A percentile compares a stretch with the other conserved stretches of the same genome.
These are phyloP conservation scores for Neogobius melanostomus DNA, from an alignment of 2,113 vertebrate genomes.

Conservation along the genomic window DNA sequence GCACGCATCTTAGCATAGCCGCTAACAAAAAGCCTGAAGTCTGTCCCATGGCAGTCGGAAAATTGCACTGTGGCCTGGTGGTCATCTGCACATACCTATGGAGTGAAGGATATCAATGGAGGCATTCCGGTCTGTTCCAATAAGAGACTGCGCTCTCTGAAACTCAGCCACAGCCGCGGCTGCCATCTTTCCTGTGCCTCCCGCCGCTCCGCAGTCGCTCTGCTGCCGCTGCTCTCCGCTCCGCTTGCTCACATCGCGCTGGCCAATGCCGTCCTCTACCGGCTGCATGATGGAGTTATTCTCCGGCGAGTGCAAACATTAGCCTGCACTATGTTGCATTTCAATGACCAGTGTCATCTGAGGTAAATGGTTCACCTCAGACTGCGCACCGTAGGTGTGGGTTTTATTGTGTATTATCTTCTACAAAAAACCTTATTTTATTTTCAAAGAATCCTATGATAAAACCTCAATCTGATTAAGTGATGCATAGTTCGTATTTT, in stretches of 20 bases:
- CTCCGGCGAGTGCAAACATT: too few species aligned
- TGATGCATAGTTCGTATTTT: too few species aligned
- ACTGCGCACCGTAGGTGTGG: not conserved
- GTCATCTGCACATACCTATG: slow-evolving; percentile 79
- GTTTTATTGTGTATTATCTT: not conserved
- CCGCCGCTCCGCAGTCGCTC: slow-evolving; percentile 39
- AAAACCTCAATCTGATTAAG: too few species aligned
- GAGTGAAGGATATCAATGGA: slow-evolving; percentile 93
- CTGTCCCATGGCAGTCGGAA: not conserved
- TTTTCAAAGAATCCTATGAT: not conserved
- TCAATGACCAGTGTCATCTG: not conserved
- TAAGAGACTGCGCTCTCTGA: slow-evolving; percentile 92
- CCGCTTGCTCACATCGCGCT: not conserved
- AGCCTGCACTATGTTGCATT: not conserved
- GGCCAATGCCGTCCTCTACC: slow-evolving; percentile 17
- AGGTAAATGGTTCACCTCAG: not conserved
- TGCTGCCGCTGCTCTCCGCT: slow-evolving; percentile 42
- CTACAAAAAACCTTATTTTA: not conserved
- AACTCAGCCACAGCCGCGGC: slow-evolving; percentile 92
- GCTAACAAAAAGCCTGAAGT: slow-evolving; percentile 18
- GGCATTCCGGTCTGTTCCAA: slow-evolving; percentile 88
- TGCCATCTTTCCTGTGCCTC: slow-evolving; percentile 85
- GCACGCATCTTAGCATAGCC: slow-evolving; percentile 30
- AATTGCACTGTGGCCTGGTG: not conserved
- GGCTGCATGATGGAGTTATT: not conserved